These are phyloP conservation scores for Sesamia nonagrioides DNA, from an alignment of 1,140 invertebrate species.

Conservation along the genomic window DNA sequence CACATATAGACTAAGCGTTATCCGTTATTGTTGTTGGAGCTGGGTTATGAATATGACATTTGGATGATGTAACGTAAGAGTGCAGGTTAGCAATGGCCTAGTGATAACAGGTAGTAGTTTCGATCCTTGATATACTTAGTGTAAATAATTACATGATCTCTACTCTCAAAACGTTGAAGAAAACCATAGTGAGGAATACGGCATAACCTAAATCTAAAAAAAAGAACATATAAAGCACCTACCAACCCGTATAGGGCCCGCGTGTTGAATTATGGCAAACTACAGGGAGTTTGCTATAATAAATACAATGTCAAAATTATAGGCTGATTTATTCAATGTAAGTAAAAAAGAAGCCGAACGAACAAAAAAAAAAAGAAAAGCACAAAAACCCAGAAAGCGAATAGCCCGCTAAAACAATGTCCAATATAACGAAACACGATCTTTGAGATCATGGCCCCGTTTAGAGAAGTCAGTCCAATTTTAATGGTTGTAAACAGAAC, in stretches of 20 bases:
- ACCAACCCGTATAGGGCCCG: no score
- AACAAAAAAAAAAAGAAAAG: background rate
- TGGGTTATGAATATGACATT: background rate
- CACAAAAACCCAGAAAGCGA: background rate
- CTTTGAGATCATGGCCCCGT: conserved; percentile 48
- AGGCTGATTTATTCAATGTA: no score
- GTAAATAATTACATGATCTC: background rate
- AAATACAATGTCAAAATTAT: no score
- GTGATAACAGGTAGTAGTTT: no score
- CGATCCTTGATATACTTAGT: no score
- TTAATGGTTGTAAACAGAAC: conserved; percentile 49
- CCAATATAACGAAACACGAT: conserved; percentile 10
- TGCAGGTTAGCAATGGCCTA: no score
- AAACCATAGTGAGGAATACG: no score
- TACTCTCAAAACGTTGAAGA: no score
- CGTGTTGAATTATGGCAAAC: no score
- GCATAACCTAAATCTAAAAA: background rate
- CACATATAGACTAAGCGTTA: background rate
- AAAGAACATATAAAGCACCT: background rate
- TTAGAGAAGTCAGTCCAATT: conserved; percentile 51
- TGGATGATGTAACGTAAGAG: background rate
- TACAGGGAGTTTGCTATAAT: no score
- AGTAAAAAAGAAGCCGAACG: no score
- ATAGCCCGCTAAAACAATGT: conserved; percentile 21
- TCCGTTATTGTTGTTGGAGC: no score